Base-by-base conservation (phyloP, 2,888 invertebrate species). In the Leptopilina drosophilae region DNA sequence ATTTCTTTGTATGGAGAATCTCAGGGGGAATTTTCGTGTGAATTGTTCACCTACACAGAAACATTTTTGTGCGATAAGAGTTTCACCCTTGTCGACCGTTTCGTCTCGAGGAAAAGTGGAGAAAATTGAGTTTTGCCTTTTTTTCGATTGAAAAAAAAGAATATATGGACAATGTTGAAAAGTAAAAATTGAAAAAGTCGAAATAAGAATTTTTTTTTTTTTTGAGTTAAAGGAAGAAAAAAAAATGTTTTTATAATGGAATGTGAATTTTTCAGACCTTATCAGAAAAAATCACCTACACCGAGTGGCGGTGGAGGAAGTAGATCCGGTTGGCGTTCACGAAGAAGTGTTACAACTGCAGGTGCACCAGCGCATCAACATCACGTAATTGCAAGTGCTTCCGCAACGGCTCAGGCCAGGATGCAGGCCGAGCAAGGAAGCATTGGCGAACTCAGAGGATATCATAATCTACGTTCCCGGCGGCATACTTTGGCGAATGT, bases 391-490 rank as follows among this genome's bases (percentile, higher is more conserved):
- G 90, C 90, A 81, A 90, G 85, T 84, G 91, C 90, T 79, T 91
- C 89, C 81, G 91, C 91, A 80, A 91, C 92, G 85, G 90, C 90
- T 78, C 90, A 91, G 80, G 90, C 93, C 92, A 97, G 94, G 93
- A 97, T 97, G 97, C 97, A 97, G 93, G 97, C 97, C 87, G 97
- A 97, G 92, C 97, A 97, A 91, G 97, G 97, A 87, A 96, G 96
- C 92, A 97, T 97, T 91, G 97, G 97, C 78, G 97, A 97, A 92
- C 94, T 97, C 88, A 96, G 97, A 91, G 96, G 96, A 92, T 97
- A 97, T 92, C 97, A 97, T 91, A 96, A 97, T 92, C 94, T 97
- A 89, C 95, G 97, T 92, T 97, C 96, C 89, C 94, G 97, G 82
- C 94, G 97, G 79, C 97, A 97, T 92, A 98, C 97, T 12, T 94